Conservation (phyloP, 2,797 vertebrate species). For the Nothura maculosa region DNA sequence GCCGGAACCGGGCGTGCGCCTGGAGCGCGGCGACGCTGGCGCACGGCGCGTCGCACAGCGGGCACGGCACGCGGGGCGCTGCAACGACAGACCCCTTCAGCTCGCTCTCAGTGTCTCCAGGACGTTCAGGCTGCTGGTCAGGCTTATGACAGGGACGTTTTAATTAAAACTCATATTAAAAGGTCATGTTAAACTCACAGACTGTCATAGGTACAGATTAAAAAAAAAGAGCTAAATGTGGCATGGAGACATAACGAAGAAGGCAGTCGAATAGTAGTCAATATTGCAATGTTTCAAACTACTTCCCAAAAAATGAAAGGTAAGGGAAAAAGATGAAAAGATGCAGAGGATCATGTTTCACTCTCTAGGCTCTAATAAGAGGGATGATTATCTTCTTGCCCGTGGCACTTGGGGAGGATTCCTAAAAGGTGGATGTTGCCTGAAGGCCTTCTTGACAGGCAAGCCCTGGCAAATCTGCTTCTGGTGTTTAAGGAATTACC, state of each 20-base stretch:
- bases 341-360: neutral
- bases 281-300: neutral
- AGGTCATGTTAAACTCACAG: neutral
- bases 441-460: neutral
- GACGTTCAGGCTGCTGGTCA: neutral
- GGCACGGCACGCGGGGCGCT: conserved; percentile 82
- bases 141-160: neutral
- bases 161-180: neutral
- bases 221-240: neutral
- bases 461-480: neutral
- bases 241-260: neutral
- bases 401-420: conserved; percentile 9
- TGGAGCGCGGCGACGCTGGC: conserved; percentile 83
- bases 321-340: neutral
- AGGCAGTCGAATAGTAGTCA: neutral
- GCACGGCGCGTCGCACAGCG: conserved; percentile 81
- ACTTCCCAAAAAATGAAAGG: neutral
- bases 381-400: neutral
- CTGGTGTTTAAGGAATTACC: neutral
- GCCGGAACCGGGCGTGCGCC: conserved; percentile 83
- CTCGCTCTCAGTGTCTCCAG: neutral
- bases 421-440: neutral
- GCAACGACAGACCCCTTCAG: neutral
- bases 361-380: neutral
- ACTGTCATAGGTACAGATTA: neutral